Evolutionary conservation across 2,888 invertebrate genomes (phyloP).

Genomic region (Trilocha varians): DNA sequence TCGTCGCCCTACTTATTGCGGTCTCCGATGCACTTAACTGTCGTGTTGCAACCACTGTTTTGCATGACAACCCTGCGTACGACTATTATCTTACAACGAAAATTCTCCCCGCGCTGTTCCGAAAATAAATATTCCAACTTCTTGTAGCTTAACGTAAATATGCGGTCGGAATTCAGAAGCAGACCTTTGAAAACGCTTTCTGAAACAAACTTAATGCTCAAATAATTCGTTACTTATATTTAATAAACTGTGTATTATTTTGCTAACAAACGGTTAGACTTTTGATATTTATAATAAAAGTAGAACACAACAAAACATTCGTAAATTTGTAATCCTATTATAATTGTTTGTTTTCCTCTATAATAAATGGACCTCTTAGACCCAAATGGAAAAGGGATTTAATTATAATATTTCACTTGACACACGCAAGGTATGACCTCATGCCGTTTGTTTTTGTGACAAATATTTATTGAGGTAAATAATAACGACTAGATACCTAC

Average conservation of each 20-base stretch:
- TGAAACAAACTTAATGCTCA: background rate
- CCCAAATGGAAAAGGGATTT: too few species aligned
- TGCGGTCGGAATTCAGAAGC: background rate
- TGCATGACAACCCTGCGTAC: conserved; percentile 19
- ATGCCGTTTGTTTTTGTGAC: too few species aligned
- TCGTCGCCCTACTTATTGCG: conserved; percentile 70
- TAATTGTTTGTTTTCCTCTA: background rate
- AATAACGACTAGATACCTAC: too few species aligned
- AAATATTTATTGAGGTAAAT: too few species aligned
- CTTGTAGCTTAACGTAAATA: background rate
- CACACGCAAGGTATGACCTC: too few species aligned
- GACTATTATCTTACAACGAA: background rate
- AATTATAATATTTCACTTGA: too few species aligned
- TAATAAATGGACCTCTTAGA: too few species aligned
- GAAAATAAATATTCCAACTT: background rate
- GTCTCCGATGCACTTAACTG: conserved; percentile 59
- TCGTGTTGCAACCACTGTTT: conserved; percentile 45
- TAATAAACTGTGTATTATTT: background rate
- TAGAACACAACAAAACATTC: background rate
- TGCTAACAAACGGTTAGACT: background rate
- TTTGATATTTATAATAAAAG: background rate
- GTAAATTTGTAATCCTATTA: background rate
- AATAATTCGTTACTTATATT: background rate
- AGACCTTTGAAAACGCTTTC: background rate
- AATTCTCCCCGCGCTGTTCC: background rate